These are phyloP conservation scores for Paracanthobrama guichenoti DNA, from an alignment of 2,113 vertebrate species.

Conservation along the genomic window DNA sequence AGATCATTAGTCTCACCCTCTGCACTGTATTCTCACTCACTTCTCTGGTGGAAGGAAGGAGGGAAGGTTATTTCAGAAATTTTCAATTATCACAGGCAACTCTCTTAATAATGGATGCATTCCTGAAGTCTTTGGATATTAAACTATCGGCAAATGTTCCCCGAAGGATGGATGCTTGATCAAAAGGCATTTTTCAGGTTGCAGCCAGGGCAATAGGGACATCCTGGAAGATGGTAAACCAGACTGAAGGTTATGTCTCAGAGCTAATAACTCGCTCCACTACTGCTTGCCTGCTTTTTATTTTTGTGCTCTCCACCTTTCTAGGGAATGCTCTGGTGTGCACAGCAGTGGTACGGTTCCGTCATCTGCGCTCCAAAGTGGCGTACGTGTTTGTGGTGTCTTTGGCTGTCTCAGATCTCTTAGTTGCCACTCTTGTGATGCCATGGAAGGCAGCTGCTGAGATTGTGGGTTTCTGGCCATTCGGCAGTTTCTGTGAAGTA, in stretches of 20 bases:
- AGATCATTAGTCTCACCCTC: constrained; percentile 26
- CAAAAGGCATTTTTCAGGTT: constrained; percentile 29
- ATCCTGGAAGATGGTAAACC: constrained; percentile 71
- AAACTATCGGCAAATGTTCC: background rate
- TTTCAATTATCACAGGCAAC: constrained; percentile 17
- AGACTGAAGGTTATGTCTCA: constrained; percentile 63
- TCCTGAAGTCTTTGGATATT: constrained; percentile 39
- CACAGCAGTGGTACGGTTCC: constrained; percentile 83
- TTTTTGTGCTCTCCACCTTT: constrained; percentile 90
- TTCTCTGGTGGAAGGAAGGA: constrained; percentile 3
- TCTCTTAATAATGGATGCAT: constrained; percentile 15
- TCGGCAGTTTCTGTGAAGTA: constrained; percentile 88
- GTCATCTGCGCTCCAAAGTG: constrained; percentile 86
- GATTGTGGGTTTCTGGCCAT: constrained; percentile 92
- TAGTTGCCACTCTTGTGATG: constrained; percentile 92
- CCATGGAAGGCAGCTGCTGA: constrained; percentile 94
- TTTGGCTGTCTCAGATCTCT: constrained; percentile 88
- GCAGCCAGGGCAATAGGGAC: constrained; percentile 13
- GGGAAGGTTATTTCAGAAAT: constrained; percentile 22
- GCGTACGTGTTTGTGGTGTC: constrained; percentile 93
- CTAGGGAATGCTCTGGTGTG: constrained; percentile 91
- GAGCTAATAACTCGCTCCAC: constrained; percentile 73
- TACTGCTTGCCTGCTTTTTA: constrained; percentile 80
- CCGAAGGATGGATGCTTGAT: constrained; percentile 19
- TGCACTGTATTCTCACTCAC: constrained; percentile 25